Base-by-base conservation (phyloP, 2,888 invertebrate species). In the Ypsolopha sequella region DNA sequence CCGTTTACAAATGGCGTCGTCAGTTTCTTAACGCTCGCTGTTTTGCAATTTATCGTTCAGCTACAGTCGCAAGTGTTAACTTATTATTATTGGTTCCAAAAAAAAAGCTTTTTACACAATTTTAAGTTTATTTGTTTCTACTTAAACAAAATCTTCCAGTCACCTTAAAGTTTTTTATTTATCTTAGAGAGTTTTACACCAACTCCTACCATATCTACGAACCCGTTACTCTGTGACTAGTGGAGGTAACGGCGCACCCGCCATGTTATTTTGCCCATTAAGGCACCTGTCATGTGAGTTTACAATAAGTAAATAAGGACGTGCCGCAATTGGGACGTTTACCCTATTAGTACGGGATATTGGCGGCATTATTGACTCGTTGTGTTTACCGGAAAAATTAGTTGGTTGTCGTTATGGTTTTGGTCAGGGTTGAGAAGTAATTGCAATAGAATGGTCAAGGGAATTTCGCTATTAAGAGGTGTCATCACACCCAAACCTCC, bases 211-310 rank as follows among this genome's bases (percentile, higher is more conserved):
- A 39, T 43, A 36, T 13, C n/a, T 39, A 9, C 39, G 39, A 39
- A 2, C 9, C 7, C n/a, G 9, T 54, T 64, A 64, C 38, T 75
- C 73, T 73, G 60, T 69, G 72, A 1, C 55, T 53, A 34, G 51
- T 54, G 55, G 60, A 61, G 66, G 62, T 63, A 58, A 56, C 56
- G 75, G 66, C 82, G 73, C 80, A 62, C 82, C 82, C 78, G 84
- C 76, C 85, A 79, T 79, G 86, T 87, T 80, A 86, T 81, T 79
- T 70, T 70, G 68, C 76, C 80, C 68, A 87, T 87, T 87, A 87
- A 73, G 82, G 76, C 70, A 80, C 79, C 86, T 87, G 87, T 86
- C 87, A 87, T 82, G 80, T 76, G 80, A 82, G 85, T 84, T 84
- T 82, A 84, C 85, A 84, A 81, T 82, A 84, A 84, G 85, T 85